Conservation (phyloP, 2,797 vertebrate species). For the Tokudaia muenninki region DNA sequence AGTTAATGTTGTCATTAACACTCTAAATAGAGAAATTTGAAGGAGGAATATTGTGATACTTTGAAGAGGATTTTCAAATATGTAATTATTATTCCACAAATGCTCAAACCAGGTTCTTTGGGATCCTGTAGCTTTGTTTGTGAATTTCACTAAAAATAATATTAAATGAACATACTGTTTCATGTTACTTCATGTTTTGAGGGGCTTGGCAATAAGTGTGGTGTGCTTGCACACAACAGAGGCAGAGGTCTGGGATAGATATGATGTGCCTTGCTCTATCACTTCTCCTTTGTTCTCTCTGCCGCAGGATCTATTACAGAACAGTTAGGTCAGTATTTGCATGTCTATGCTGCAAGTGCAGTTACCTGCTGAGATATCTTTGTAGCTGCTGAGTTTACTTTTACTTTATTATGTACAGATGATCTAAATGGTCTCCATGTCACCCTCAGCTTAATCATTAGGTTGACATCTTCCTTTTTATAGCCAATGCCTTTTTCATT, state of each 20-base stretch:
- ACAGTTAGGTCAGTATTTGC: not conserved
- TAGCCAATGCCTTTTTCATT: not conserved
- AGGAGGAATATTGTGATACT: slow-evolving; percentile 25
- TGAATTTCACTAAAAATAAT: not conserved
- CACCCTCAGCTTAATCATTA: not conserved
- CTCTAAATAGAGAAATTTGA: slow-evolving; percentile 62
- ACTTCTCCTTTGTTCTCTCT: not conserved
- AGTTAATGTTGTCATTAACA: slow-evolving; percentile 40
- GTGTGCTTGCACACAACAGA: no score
- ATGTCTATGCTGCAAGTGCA: not conserved
- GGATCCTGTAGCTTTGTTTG: not conserved
- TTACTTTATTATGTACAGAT: not conserved
- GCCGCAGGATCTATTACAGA: not conserved
- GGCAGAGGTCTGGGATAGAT: not conserved
- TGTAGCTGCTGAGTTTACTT: not conserved
- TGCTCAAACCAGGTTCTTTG: not conserved
- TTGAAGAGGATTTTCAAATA: slow-evolving; percentile 20
- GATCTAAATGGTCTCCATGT: not conserved
- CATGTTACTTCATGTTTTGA: not conserved
- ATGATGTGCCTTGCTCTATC: not conserved
- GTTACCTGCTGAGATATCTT: not conserved
- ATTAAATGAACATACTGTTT: not conserved
- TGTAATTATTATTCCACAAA: slow-evolving; percentile 15
- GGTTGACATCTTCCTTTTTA: not conserved
- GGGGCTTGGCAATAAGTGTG: not conserved